phyloP scores from a whole-genome alignment of 1,140 invertebrate genomes.

The Caligus rogercresseyi region DNA sequence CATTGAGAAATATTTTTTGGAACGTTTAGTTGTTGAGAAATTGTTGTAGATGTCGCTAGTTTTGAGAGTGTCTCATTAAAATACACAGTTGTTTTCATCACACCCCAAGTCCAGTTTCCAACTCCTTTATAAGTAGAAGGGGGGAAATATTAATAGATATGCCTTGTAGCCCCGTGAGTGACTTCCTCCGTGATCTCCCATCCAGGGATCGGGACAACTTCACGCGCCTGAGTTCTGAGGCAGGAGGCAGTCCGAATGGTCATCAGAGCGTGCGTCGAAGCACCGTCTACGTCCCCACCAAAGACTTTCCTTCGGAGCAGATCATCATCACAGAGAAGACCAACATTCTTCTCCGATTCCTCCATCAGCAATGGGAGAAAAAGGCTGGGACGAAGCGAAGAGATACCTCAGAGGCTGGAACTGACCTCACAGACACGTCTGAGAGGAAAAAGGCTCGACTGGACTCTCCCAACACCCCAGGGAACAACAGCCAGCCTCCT shows the following conservation, averaged over 20 bases:
- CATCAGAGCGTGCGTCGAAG: background rate
- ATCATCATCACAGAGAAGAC: slow-evolving; percentile 14
- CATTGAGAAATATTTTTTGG: no score
- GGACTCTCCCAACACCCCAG: background rate
- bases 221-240: background rate
- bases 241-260: background rate
- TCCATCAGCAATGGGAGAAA: slow-evolving; percentile 20
- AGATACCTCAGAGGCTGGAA: background rate
- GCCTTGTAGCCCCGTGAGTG: background rate
- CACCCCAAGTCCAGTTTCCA: no score
- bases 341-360: slow-evolving; percentile 12
- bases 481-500: background rate
- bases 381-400: background rate
- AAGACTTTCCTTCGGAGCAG: slow-evolving; percentile 15
- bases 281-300: slow-evolving; percentile 12
- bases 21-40: no score
- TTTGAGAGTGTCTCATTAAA: no score
- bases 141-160: no score
- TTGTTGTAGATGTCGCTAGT: no score
- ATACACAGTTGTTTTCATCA: no score
- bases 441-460: background rate
- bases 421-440: background rate
- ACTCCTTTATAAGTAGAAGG: no score
- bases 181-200: background rate
- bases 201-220: background rate